A percentile compares a stretch with the other conserved stretches of the same genome.
These are phyloP conservation scores for Andrena trimmerana DNA, from an alignment of 2,888 invertebrate species.

Conservation along the genomic window DNA sequence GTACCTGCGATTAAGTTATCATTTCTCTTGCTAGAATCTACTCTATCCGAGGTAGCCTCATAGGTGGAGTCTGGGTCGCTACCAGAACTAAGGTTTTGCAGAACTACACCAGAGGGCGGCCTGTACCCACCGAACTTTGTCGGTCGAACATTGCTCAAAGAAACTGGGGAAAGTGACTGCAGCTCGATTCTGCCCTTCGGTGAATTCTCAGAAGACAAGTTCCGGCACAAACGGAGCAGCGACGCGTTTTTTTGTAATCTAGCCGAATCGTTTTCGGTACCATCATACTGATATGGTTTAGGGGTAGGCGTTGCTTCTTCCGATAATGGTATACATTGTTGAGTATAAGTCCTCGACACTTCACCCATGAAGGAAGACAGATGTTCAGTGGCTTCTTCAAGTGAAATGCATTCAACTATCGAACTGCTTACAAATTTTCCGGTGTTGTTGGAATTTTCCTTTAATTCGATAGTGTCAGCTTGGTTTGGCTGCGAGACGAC, in stretches of 20 bases:
- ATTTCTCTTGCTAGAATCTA: background rate
- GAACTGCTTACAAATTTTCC: background rate
- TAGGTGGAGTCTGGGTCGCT: conserved; percentile 68
- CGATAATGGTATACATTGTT: background rate
- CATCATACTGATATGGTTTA: conserved; percentile 1
- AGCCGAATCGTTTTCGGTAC: background rate
- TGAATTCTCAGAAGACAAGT: background rate
- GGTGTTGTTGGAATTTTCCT: background rate
- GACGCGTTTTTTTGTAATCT: conserved; percentile 2
- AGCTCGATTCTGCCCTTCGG: conserved; percentile 20
- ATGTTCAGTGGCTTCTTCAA: background rate
- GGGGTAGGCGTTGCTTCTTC: background rate
- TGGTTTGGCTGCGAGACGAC: conserved; percentile 32
- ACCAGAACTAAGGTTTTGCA: conserved; percentile 72
- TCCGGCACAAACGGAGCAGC: background rate
- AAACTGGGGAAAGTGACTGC: conserved; percentile 27
- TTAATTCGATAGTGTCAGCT: background rate
- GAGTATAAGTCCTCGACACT: background rate
- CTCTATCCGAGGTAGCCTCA: conserved; percentile 19
- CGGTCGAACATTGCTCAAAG: conserved; percentile 23
- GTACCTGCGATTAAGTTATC: background rate
- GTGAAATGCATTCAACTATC: background rate
- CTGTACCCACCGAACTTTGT: conserved; percentile 63
- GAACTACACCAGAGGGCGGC: conserved; percentile 48
- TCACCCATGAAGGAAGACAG: background rate